phyloP scores from a whole-genome alignment of 2,888 invertebrate genomes.

The Xylota sylvarum region DNA sequence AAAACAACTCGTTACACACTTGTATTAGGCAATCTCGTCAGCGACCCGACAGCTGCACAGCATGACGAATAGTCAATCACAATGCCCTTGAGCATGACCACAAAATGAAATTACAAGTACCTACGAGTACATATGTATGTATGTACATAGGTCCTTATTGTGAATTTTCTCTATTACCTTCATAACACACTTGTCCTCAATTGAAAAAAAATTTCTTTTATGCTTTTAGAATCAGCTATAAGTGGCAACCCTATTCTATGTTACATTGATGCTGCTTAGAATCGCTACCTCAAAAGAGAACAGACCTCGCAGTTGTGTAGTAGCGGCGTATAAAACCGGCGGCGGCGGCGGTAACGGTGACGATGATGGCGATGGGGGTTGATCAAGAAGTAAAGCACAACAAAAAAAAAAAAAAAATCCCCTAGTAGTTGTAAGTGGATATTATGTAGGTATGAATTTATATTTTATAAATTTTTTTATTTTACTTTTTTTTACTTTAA shows the following conservation, averaged over 20 bases:
- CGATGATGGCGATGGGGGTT: conserved; percentile 73
- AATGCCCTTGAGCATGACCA: neutral
- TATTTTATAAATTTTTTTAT: conserved; percentile 71
- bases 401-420: conserved; percentile 57
- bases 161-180: conserved; percentile 22
- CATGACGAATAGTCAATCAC: neutral
- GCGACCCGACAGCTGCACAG: conserved; percentile 6
- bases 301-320: conserved; percentile 46
- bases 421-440: conserved; percentile 83
- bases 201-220: neutral
- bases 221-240: neutral
- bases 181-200: conserved; percentile 15
- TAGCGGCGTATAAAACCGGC: conserved; percentile 53
- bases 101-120: conserved; percentile 3
- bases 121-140: conserved; percentile 12
- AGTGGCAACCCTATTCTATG: conserved; percentile 71
- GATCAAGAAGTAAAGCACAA: conserved; percentile 68
- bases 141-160: neutral
- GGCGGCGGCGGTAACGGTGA: conserved; percentile 35
- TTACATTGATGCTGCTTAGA: conserved; percentile 73
- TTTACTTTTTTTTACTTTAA: conserved; percentile 58
- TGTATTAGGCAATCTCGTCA: neutral
- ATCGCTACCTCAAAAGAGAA: conserved; percentile 46
- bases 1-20: neutral
- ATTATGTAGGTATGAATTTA: conserved; percentile 78